phyloP scores from a whole-genome alignment of 2,888 invertebrate genomes.

The Drosophila kanekoi region DNA sequence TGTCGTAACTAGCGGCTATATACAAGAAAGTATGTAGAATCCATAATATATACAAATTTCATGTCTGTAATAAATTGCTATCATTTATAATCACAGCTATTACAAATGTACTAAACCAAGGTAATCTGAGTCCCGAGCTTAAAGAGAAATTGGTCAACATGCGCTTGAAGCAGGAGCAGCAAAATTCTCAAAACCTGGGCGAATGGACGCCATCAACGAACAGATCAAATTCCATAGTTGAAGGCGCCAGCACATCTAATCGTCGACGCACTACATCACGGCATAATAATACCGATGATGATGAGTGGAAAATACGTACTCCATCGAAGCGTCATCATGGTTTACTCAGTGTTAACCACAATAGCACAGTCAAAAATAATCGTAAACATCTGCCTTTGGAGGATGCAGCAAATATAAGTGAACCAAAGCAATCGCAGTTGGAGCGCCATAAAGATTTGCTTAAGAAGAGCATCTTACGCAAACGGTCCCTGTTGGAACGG shows the following conservation, averaged over 20 bases:
- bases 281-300: conserved; percentile 53
- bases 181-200: conserved; percentile 82
- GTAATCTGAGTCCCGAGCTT: conserved; percentile 95
- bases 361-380: conserved; percentile 41
- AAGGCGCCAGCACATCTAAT: conserved; percentile 31
- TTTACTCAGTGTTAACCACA: conserved; percentile 24
- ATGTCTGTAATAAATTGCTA: not conserved
- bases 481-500: conserved; percentile 94
- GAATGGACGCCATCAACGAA: conserved; percentile 48
- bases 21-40: conserved; percentile 93
- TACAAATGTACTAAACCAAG: conserved; percentile 95
- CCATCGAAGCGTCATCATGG: conserved; percentile 48
- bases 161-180: conserved; percentile 93
- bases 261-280: conserved; percentile 47
- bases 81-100: conserved; percentile 87
- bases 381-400: conserved; percentile 42
- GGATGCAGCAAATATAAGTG: conserved; percentile 36
- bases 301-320: conserved; percentile 66
- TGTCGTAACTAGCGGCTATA: conserved; percentile 95
- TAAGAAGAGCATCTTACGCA: conserved; percentile 96
- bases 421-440: conserved; percentile 87
- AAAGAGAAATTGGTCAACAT: conserved; percentile 95
- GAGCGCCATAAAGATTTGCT: conserved; percentile 95
- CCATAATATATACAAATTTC: not conserved
- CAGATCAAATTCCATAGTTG: conserved; percentile 25